Evolutionary conservation across 2,888 invertebrate species (phyloP), one percentile per base, ranked within the genome.

Genomic region (Metacarcinus magister): DNA sequence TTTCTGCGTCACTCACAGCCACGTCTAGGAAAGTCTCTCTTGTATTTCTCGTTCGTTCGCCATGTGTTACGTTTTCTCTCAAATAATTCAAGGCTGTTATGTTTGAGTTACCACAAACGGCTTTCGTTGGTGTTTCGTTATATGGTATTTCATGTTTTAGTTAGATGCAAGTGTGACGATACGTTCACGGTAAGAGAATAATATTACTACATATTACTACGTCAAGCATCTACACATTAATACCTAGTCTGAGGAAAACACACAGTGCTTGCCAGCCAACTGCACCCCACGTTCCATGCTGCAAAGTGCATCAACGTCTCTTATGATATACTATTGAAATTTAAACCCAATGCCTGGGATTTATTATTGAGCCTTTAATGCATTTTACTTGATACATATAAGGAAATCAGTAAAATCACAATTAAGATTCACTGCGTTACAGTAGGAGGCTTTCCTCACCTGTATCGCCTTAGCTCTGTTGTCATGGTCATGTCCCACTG

Each of bases 281-380:
- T 46, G 91, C 48, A 54, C 39, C 28, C 19, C 32, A 60, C 28
- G 0, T 60, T 1, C 39, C 48, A 3, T 48, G 28, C 16, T 93
- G 67, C 43, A 54, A 10, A 67, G 16, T 23, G 39, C 60, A 93
- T 10, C 93, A 94, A n/a, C 94, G 7, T 16, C 54, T 3, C 43
- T 94, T 94, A 94, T 94, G 94, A 4, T 16, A 43, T 54, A 32
- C 94, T 94, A 32, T 94, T 94, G 94, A 43, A 90, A 94, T 94
- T 60, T 94, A 94, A 94, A 94, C 94, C 94, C 94, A 94, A 94
- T 94, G 94, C 54, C 90, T 94, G 54, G 94, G 94, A 94, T 94
- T 94, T 94, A 94, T 90, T 90, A 94, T 90, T 94, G 94, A 94
- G 54, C 90, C 90, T 90, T 94, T 90, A 94, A 94, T 91, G 43